A percentile compares a stretch with the other conserved stretches of the same genome.
Evolutionary conservation across 1,140 invertebrate species (phyloP).

Genomic region (Heliothis subflexa): DNA sequence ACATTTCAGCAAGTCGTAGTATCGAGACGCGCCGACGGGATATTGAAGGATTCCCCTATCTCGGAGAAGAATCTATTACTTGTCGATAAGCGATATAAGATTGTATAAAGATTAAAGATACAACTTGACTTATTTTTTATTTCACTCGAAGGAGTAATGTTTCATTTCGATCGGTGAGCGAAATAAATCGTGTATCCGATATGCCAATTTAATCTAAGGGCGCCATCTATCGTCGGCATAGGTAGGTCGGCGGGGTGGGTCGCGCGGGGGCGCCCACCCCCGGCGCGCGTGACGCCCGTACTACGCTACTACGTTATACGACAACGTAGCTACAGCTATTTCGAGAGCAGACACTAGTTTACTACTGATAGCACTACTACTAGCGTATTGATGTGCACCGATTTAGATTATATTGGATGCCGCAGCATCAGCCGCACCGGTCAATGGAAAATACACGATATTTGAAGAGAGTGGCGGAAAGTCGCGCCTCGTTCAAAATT

Average conservation of each 20-base stretch:
- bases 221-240: constrained; percentile 74
- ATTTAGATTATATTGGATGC: constrained; percentile 56
- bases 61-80: constrained; percentile 57
- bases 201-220: constrained; percentile 74
- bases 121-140: constrained; percentile 43
- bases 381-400: constrained; percentile 59
- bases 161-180: constrained; percentile 59
- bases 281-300: constrained; percentile 46
- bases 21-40: constrained; percentile 49
- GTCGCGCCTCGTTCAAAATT: constrained; percentile 5
- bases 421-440: constrained; percentile 6
- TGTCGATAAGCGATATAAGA: constrained; percentile 13
- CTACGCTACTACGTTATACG: constrained; percentile 63
- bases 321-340: constrained; percentile 59
- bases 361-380: constrained; percentile 59
- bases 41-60: constrained; percentile 59
- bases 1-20: constrained; percentile 37
- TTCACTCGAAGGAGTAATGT: constrained; percentile 47
- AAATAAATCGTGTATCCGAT: constrained; percentile 64
- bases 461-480: constrained; percentile 22
- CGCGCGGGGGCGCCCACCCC: constrained; percentile 30
- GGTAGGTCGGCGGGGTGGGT: constrained; percentile 35
- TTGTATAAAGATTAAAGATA: neutral
- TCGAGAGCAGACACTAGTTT: constrained; percentile 59
- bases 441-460: constrained; percentile 29